Conservation (phyloP, 1,140 invertebrate species). For the Tribolium madens region DNA sequence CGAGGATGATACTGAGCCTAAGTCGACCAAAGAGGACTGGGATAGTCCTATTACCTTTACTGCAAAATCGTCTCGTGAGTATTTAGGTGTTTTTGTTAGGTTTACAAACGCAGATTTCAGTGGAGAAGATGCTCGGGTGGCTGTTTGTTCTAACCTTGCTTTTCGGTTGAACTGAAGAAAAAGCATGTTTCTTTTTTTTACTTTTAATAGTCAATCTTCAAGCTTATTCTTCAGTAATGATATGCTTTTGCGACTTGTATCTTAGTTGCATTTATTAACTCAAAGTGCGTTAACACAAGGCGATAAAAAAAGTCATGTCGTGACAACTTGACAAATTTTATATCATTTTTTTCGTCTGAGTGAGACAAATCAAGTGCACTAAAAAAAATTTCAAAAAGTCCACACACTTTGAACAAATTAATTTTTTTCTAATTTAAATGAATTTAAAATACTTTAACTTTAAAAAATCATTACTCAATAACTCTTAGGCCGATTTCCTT, state of each 20-base stretch:
- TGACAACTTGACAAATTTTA: no score
- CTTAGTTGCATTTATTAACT: slow-evolving; percentile 31
- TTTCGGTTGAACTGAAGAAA: slow-evolving; percentile 31
- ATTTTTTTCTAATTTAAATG: no score
- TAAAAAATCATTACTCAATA: no score
- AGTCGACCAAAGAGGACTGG: slow-evolving; percentile 76
- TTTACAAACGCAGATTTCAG: slow-evolving; percentile 37
- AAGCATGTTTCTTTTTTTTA: slow-evolving; percentile 21
- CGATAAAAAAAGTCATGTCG: no score
- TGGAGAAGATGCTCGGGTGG: slow-evolving; percentile 36
- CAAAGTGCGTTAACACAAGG: neutral
- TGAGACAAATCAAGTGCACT: no score
- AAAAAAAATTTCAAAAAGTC: no score
- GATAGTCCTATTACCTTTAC: slow-evolving; percentile 89
- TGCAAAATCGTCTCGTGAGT: slow-evolving; percentile 85
- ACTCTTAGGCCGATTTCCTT: no score
- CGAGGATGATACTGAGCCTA: slow-evolving; percentile 74
- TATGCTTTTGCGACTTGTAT: slow-evolving; percentile 12
- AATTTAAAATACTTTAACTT: no score
- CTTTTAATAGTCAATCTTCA: slow-evolving; percentile 15
- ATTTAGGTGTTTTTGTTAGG: slow-evolving; percentile 49
- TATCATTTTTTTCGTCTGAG: no score
- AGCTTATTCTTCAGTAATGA: slow-evolving; percentile 19
- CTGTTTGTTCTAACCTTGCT: slow-evolving; percentile 40
- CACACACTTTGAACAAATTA: no score